Percentiles rank a stretch among this genome's conserved stretches.
Evolutionary conservation across 1,140 invertebrate genomes (phyloP).

Genomic region (Dufourea novaeangliae): DNA sequence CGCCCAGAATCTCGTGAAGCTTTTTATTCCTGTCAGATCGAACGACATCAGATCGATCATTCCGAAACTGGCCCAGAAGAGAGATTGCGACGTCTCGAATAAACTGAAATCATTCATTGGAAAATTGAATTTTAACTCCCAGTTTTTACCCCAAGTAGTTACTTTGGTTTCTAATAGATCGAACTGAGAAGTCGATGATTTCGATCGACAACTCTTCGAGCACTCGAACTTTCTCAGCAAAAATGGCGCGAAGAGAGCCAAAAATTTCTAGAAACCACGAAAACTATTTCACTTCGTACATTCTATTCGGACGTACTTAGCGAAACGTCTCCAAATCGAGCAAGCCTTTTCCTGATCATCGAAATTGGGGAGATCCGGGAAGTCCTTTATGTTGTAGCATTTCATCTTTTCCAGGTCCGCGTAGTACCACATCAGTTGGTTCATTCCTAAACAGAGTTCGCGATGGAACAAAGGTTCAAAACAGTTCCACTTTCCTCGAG

Average conservation of each 20-base stretch:
- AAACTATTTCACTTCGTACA: too few relatives aligned
- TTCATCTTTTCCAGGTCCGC: conserved; percentile 93
- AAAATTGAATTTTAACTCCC: too few relatives aligned
- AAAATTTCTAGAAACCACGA: too few relatives aligned
- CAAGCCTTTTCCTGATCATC: conserved; percentile 91
- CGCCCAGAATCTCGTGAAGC: conserved; percentile 94
- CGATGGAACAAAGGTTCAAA: too few relatives aligned
- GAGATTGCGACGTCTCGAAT: conserved; percentile 95
- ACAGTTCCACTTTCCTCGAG: too few relatives aligned
- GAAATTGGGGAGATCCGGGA: conserved; percentile 85
- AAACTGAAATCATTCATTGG: conserved; percentile 85
- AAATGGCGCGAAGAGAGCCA: too few relatives aligned
- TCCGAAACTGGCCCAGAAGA: conserved; percentile 97
- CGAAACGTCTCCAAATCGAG: conserved; percentile 92
- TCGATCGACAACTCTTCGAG: too few relatives aligned
- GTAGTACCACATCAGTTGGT: conserved; percentile 97
- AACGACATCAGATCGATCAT: conserved; percentile 93
- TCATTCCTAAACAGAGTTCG: conserved; percentile 86
- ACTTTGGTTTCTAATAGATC: too few relatives aligned
- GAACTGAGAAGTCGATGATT: too few relatives aligned
- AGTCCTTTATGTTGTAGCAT: conserved; percentile 88
- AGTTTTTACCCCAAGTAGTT: too few relatives aligned
- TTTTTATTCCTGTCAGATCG: conserved; percentile 92
- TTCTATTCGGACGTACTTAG: conserved; percentile 84
- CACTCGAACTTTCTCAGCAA: too few relatives aligned